These are phyloP conservation scores for Phyllotreta striolata DNA, from an alignment of 2,888 invertebrate species.

Conservation along the genomic window DNA sequence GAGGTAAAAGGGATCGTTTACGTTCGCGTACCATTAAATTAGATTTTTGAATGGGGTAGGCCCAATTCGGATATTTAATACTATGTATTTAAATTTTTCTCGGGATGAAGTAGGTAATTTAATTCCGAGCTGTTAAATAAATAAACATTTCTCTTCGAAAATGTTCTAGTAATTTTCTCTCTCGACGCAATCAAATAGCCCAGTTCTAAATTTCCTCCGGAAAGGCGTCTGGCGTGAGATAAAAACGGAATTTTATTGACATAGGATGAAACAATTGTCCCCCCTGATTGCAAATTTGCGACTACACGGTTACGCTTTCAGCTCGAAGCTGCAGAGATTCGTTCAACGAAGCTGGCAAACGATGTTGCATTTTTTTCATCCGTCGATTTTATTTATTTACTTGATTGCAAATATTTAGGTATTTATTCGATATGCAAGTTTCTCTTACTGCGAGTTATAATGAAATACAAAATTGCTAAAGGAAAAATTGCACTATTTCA, in stretches of 20 bases:
- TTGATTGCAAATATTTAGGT: too few species aligned
- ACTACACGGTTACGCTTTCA: constrained; percentile 29
- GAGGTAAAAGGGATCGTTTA: constrained; percentile 6
- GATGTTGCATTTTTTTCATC: neutral
- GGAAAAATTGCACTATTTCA: too few species aligned
- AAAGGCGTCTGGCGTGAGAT: neutral
- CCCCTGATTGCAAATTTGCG: constrained; percentile 19
- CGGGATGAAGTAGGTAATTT: too few species aligned
- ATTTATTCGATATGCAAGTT: too few species aligned
- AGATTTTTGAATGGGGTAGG: constrained; percentile 6
- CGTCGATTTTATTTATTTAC: neutral
- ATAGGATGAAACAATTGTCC: constrained; percentile 17
- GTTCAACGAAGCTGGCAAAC: neutral
- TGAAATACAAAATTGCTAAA: too few species aligned
- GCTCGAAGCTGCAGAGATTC: neutral
- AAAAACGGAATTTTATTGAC: constrained; percentile 22
- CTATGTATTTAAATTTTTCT: too few species aligned
- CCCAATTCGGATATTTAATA: too few species aligned
- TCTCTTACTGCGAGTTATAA: too few species aligned
- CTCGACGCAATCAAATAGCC: constrained; percentile 1
- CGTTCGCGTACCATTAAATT: constrained; percentile 3
- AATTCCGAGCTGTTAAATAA: too few species aligned
- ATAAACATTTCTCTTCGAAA: neutral
- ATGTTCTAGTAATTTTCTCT: neutral
- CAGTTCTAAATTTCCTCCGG: constrained; percentile 4